Conservation (phyloP, 2,888 invertebrate genomes). For the Kuschelorhynchus macadamiae region DNA sequence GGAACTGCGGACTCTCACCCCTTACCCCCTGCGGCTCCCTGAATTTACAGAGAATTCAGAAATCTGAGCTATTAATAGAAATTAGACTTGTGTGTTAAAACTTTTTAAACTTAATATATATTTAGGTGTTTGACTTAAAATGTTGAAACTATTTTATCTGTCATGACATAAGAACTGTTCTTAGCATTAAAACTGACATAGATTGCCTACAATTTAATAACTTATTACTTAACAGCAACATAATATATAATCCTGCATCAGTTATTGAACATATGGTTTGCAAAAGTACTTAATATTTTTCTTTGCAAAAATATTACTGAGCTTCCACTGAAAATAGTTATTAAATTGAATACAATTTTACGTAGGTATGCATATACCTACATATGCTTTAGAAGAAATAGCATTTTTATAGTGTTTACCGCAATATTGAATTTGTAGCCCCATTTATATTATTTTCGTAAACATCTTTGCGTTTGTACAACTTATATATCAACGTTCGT, state of each 20-base stretch:
- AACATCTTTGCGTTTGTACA: slow-evolving; percentile 42
- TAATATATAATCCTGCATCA: slow-evolving; percentile 14
- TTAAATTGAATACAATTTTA: slow-evolving; percentile 34
- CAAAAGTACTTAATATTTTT: not conserved
- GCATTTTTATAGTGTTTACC: slow-evolving; percentile 15
- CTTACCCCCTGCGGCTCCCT: slow-evolving; percentile 23
- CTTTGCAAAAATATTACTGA: slow-evolving; percentile 1
- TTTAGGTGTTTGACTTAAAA: not conserved
- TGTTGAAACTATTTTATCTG: slow-evolving; percentile 18
- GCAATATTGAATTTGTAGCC: slow-evolving; percentile 19
- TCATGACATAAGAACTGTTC: slow-evolving; percentile 21
- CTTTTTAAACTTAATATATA: slow-evolving; percentile 15
- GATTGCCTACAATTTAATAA: slow-evolving; percentile 44
- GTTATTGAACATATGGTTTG: not conserved
- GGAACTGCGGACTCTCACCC: slow-evolving; percentile 26
- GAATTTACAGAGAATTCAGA: slow-evolving; percentile 14
- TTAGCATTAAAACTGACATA: slow-evolving; percentile 1
- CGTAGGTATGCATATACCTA: slow-evolving; percentile 20
- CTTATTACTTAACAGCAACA: slow-evolving; percentile 15
- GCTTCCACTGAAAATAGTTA: slow-evolving; percentile 15
- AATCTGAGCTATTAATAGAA: slow-evolving; percentile 1
- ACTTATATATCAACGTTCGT: slow-evolving; percentile 25
- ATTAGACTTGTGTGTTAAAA: slow-evolving; percentile 16
- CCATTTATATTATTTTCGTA: slow-evolving; percentile 10
- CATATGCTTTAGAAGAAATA: slow-evolving; percentile 29